Base-by-base conservation (phyloP, 1,140 invertebrate genomes). In the Cryptotermes secundus region DNA sequence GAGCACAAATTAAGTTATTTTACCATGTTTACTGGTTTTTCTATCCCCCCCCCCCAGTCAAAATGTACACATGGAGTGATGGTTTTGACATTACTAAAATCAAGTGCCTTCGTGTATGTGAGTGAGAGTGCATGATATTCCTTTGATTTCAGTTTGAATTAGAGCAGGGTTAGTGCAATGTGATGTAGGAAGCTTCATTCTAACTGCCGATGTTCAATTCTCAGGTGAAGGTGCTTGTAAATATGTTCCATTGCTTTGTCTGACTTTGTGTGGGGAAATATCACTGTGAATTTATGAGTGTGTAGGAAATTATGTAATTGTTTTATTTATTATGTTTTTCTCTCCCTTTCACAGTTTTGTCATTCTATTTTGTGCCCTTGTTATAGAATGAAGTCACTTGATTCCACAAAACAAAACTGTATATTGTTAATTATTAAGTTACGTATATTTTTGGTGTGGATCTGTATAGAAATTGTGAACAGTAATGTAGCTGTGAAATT, bases 151-250 rank as follows among this genome's bases (percentile, higher is more conserved):
- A 72, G n/a, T 72, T 72, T 72, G 7, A 12, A 59, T 59, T 59
- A 59, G 53, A 72, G 10, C n/a, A 72, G 59, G 59, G 59, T 72
- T 72, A 72, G 59, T 72, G 59, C 59, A 72, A 72, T 72, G 26
- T 31, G 59, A n/a, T 1, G 19, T 72, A 72, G 59, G 59, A 14
- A 72, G 59, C 59, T 72, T 72, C 14, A n/a, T 72, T 72, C 14
- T 72, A 72, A 72, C 59, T 72, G 59, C 65, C 83, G 80, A 84
- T 79, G 65, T 79, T 84, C 34, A 84, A 84, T 65, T 84, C 83
- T 84, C 80, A 82, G 84, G 84, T 85, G 84, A 81, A 59, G 84
- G 84, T 85, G 80, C 84, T 80, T 85, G 84, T 85, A 85, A 36
- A 83, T 83, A 83, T 83, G 59, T 72, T 72, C n/a, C 59, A 72